Evolutionary conservation across 2,888 invertebrate species (phyloP), one percentile per base, ranked within the genome.

Genomic region (Mycalesis mineus): DNA sequence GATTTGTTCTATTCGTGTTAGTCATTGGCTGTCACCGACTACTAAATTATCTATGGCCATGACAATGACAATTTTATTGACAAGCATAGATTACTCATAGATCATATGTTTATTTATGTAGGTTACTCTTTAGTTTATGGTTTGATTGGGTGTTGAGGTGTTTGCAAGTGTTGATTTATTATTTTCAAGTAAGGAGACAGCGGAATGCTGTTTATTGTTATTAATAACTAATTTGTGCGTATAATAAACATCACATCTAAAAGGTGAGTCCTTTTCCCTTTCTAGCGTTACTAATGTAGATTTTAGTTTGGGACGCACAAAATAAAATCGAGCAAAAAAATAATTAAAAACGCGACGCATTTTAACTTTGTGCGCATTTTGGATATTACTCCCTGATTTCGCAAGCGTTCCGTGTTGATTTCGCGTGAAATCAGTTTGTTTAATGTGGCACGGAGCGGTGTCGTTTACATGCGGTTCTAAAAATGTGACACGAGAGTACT

Each of bases 91-190:
- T 36, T 36, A 36, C 36, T 73, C 69, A 66, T 57, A 49, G 48
- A 84, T 87, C 84, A 84, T 87, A 87, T 87, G 86, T 87, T 88
- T 88, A 84, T 86, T 84, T 85, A 85, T 88, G 79, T 88, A 82
- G 78, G 78, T 81, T 80, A 71, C 72, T 85, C 83, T 84, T 63
- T 81, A 79, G 78, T 82, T 80, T 84, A 82, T 88, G 86, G 80
- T 79, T 77, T 83, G 81, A 79, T 84, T 86, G 83, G 82, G 81
- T 86, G 82, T 85, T 78, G 78, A 78, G 78, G 80, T 83, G 84
- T 85, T 84, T 84, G 81, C 82, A 80, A 77, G 75, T 80, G 77
- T 82, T 82, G 80, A 80, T 77, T 33, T 33, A 47, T 47, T 47
- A 47, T 47, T 47, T 80, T 74, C 77, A 75, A 82, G 78, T 78